Conservation (phyloP, 1,140 invertebrate species). For the Psilanteris sp. region DNA sequence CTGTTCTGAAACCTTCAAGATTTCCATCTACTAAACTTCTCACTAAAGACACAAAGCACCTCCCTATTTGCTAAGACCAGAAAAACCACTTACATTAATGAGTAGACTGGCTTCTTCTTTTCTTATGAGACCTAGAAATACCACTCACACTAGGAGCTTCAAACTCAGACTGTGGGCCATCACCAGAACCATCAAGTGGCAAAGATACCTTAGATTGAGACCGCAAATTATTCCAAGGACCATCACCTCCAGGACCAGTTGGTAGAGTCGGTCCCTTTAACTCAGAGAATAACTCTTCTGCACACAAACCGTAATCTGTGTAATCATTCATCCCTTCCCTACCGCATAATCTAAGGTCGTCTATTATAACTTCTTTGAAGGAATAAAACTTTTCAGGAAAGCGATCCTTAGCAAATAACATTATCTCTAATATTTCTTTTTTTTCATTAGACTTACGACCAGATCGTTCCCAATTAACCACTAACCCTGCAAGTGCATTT, state of each 20-base stretch:
- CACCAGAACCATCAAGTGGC: conserved; percentile 14
- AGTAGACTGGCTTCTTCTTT: conserved; percentile 3
- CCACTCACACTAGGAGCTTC: conserved; percentile 18
- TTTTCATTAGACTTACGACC: neutral
- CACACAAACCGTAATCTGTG: neutral
- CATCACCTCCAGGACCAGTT: conserved; percentile 8
- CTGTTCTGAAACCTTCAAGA: conserved; percentile 10
- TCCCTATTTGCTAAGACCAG: conserved; percentile 11
- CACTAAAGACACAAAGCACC: conserved; percentile 9
- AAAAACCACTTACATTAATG: neutral
- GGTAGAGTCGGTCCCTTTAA: conserved; percentile 14
- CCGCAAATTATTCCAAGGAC: conserved; percentile 19
- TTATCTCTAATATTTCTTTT: conserved; percentile 11
- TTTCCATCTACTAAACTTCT: conserved; percentile 13
- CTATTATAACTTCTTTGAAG: conserved; percentile 15
- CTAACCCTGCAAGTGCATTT: neutral
- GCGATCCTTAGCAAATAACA: conserved; percentile 17
- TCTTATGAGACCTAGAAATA: conserved; percentile 9
- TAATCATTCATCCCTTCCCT: conserved; percentile 8
- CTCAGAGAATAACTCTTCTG: conserved; percentile 14
- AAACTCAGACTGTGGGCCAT: conserved; percentile 11
- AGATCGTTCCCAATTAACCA: no score
- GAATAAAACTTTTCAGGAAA: conserved; percentile 20
- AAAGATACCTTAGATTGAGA: conserved; percentile 8
- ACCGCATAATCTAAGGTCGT: conserved; percentile 12